phyloP scores from a whole-genome alignment of 2,113 vertebrate species.

The Hydropotes inermis region DNA sequence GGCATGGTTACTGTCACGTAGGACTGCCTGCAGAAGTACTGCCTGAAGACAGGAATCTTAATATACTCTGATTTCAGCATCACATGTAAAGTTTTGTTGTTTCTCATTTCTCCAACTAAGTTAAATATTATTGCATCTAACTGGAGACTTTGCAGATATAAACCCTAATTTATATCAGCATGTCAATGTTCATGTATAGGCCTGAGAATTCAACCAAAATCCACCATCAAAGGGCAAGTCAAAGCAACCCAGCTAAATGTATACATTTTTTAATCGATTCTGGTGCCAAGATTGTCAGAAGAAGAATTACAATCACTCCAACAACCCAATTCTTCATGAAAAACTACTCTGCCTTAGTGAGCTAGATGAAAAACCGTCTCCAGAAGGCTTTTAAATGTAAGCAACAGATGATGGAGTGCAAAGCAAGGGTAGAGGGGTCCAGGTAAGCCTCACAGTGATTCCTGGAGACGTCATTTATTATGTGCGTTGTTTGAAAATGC shows the following conservation, averaged over 20 bases:
- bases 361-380: slow-evolving; percentile 7
- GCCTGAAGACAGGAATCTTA: neutral
- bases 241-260: neutral
- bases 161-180: neutral
- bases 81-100: neutral
- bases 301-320: neutral
- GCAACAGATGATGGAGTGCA: neutral
- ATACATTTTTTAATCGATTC: neutral
- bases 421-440: neutral
- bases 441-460: neutral
- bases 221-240: neutral
- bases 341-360: neutral
- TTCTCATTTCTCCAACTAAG: neutral
- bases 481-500: neutral
- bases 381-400: slow-evolving; percentile 30
- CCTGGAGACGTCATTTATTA: neutral
- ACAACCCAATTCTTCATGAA: neutral
- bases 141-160: neutral
- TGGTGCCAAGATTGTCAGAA: neutral
- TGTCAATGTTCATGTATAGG: neutral
- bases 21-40: neutral
- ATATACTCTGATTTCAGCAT: neutral
- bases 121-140: neutral
- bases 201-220: slow-evolving; percentile 5
- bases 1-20: neutral